phyloP scores from a whole-genome alignment of 2,797 vertebrate genomes.

The Scolopax rusticola region DNA sequence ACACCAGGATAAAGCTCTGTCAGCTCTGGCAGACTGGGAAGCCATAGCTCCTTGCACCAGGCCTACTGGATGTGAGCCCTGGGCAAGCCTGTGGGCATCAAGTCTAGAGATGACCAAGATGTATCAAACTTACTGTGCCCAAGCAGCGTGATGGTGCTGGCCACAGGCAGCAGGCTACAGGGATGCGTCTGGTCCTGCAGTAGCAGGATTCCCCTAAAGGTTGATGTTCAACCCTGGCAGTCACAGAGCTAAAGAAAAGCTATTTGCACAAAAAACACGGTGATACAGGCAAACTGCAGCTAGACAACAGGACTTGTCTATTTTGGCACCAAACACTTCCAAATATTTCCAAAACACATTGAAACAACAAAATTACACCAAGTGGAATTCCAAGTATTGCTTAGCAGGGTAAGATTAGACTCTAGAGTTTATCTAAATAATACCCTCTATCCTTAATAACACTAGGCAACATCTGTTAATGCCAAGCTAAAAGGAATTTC shows the following conservation, averaged over 20 bases:
- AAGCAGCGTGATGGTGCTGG: not conserved
- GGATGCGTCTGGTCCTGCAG: accelerated
- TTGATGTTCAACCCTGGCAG: not conserved
- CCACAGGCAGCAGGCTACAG: not conserved
- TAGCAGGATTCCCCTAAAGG: not conserved
- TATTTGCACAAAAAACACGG: not conserved
- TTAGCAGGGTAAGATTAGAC: not conserved
- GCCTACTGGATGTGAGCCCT: not conserved
- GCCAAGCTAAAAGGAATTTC: conserved; percentile 14
- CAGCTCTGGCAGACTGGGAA: not conserved
- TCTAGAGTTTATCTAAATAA: conserved; percentile 22
- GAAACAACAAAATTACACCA: not conserved
- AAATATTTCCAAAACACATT: conserved; percentile 35
- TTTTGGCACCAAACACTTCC: conserved; percentile 19
- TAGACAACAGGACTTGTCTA: not conserved
- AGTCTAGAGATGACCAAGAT: not conserved
- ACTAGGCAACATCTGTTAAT: not conserved
- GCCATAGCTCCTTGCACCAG: not conserved
- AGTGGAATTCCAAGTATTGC: not conserved
- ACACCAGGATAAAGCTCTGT: not conserved
- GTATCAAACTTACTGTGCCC: not conserved
- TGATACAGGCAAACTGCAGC: not conserved
- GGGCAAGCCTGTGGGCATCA: not conserved
- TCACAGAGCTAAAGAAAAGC: not conserved
- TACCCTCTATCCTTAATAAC: not conserved